Percentiles rank a stretch among this genome's conserved stretches.
phyloP scores from a whole-genome alignment of 2,888 invertebrate genomes.

The Tineola bisselliella region DNA sequence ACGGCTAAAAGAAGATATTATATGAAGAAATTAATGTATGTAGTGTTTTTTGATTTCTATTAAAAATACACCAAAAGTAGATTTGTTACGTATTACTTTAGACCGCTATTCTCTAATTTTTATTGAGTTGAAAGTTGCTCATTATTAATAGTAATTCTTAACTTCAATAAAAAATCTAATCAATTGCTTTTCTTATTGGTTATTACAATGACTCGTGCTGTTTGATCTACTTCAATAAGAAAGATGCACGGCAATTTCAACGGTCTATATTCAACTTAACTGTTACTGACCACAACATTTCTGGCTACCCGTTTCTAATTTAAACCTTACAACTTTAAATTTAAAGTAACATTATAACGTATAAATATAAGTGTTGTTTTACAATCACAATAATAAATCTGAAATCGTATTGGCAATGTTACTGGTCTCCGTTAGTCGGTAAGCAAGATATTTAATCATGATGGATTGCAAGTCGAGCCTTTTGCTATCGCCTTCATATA shows the following conservation, averaged over 20 bases:
- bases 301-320: background rate
- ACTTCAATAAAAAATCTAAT: background rate
- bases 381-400: constrained; percentile 14
- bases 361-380: background rate
- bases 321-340: background rate
- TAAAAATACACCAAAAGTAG: background rate
- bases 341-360: background rate
- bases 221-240: constrained; percentile 8
- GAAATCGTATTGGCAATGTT: constrained; percentile 19
- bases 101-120: too few relatives aligned
- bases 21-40: constrained; percentile 75
- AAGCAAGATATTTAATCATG: constrained; percentile 36
- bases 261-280: constrained; percentile 2
- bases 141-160: background rate
- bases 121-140: too few relatives aligned
- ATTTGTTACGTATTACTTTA: background rate
- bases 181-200: background rate
- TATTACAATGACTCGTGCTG: background rate
- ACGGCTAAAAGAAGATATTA: constrained; percentile 71
- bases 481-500: background rate
- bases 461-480: constrained; percentile 29
- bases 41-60: constrained; percentile 25
- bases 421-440: constrained; percentile 29
- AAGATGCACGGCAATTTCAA: constrained; percentile 9
- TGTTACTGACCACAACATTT: background rate